Evolutionary conservation across 2,888 invertebrate species (phyloP), one percentile per base, ranked within the genome.

Genomic region (Xestoiulus laeticollis): DNA sequence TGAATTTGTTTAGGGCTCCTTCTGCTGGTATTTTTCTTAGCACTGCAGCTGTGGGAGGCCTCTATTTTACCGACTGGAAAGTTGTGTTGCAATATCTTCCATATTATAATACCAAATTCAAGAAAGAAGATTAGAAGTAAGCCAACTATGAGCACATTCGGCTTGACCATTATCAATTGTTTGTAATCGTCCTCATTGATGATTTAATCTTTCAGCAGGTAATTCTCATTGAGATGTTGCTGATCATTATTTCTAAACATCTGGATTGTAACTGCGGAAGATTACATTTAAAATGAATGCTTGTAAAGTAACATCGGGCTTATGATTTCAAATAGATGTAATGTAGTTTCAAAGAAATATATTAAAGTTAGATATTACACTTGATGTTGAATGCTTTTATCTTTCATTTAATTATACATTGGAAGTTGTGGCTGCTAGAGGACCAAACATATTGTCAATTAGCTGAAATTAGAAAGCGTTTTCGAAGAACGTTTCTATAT

Each of bases 51-150:
- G 22, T 48, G 19, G 87, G 38, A n/a, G 44, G 95, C 14, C 48
- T 88, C 1, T 97, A 96, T 92, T 93, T 95, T 90, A 96, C 96
- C 0, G 96, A 97, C 91, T 97, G 96, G 96, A 95, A 94, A 92
- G 91, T 94, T 86, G 92, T 96, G 89, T 93, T 95, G 86, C 93
- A 94, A 90, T 94, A 95, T 91, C 92, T 97, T 89, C 97, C 97
- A 32, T 95, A 94, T 92, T 96, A 96, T 92, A 94, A 94, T 90
- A 94, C 94, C 89, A 96, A 96, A 92, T 96, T 95, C 91, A 92
- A 93, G 68, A 93, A 93, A 88, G 91, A 92, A 88, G 92, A 93
- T 89, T 89, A 84, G 84, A 19, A 85, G 48, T 59, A 59, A 88
- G 83, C 16, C 38, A 26, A 26, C 8, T 59, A 1, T 59, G n/a